Evolutionary conservation across 2,888 invertebrate genomes (phyloP).

Genomic region (Dynastes grantii): DNA sequence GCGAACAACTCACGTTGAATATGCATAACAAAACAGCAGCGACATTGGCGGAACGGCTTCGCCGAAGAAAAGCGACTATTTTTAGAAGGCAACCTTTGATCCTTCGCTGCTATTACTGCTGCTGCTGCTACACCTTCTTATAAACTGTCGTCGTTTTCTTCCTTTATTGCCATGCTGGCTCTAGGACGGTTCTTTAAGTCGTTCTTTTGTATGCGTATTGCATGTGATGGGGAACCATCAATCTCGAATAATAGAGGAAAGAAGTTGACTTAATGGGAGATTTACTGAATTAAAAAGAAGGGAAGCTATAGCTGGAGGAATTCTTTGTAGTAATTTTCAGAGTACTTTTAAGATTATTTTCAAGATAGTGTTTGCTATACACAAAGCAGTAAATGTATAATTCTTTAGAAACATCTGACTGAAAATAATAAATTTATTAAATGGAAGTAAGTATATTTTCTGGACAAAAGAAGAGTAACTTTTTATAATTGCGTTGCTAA

Average conservation of each 20-base stretch:
- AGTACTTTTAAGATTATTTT: no score
- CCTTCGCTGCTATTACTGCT: no score
- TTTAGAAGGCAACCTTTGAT: neutral
- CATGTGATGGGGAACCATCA: slow-evolving; percentile 13
- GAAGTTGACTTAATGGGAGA: neutral
- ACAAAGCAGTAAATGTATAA: neutral
- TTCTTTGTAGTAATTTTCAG: no score
- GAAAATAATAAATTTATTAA: no score
- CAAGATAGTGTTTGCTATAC: neutral
- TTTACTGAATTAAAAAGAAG: neutral
- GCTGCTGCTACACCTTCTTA: no score
- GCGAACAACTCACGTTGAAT: slow-evolving; percentile 40
- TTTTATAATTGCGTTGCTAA: no score
- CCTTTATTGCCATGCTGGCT: neutral
- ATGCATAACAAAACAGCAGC: slow-evolving; percentile 25
- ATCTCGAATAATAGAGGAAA: slow-evolving; percentile 6
- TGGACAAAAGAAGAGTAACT: no score
- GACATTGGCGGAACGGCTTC: slow-evolving; percentile 10
- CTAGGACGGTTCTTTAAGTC: neutral
- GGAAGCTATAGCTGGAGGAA: neutral
- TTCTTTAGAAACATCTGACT: no score
- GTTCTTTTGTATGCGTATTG: slow-evolving; percentile 5
- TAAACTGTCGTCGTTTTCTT: no score
- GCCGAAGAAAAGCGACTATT: slow-evolving; percentile 4
- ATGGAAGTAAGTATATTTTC: no score